Evolutionary conservation across 2,113 vertebrate species (phyloP), one percentile per base, ranked within the genome.

Genomic region (Ceyx melanurus): DNA sequence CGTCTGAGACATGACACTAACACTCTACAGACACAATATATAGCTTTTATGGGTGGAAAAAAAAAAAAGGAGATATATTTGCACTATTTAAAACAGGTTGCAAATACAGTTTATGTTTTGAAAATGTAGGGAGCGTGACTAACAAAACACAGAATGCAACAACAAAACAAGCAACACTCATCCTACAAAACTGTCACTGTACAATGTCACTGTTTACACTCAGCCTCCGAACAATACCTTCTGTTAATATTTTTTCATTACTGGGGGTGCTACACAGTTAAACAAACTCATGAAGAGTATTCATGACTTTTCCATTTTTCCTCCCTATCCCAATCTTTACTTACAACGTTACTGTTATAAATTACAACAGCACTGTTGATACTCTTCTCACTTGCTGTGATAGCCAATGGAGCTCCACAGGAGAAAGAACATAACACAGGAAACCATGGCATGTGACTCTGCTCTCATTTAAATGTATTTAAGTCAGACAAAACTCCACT

Each of bases 241-340:
- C 95, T 92, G 94, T 82, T 88, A 94, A 23, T 81, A 92, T 94
- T 40, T 89, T 95, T 92, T 95, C 87, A 96, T 95, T 94, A 92
- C 91, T 89, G 90, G 93, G 93, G 92, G 85, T 89, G 78, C 82
- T 92, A 82, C 43, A 72, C 86, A 94, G 88, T 92, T 89, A 92
- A 94, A 95, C 75, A 92, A 94, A 88, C 87, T 56, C 88, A 91
- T 15, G 45, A 89, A 91, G 64, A 77, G 58, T 35, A 78, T 65
- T 91, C 70, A 57, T 23, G 62, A 73, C n/a, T 88, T 73, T 20
- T 64, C 62, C 77, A 60, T 92, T 94, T 92, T 90, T 79, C 66
- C 87, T 87, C 85, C 60, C 31, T 33, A 89, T 48, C 72, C 75
- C 56, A 23, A 86, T 82, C 93, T 73, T 77, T 91, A 89, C 94